These are phyloP conservation scores for Mythimna loreyi DNA, from an alignment of 2,888 invertebrate genomes.

Conservation along the genomic window DNA sequence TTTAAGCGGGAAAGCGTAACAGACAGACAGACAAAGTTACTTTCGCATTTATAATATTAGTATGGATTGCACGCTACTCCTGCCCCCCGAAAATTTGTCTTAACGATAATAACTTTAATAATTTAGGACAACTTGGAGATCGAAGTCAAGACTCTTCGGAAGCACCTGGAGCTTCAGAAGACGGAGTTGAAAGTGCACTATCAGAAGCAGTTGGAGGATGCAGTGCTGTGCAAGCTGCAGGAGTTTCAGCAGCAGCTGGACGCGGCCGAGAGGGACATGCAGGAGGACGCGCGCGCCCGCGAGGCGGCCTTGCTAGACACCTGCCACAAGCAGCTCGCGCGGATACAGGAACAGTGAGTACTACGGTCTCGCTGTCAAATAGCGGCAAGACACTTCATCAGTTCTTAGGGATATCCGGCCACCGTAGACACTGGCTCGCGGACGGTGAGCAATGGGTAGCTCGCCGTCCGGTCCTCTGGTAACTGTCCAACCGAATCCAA, in stretches of 20 bases:
- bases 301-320: constrained; percentile 93
- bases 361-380: not conserved
- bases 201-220: constrained; percentile 95
- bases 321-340: constrained; percentile 93
- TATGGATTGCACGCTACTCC: too few species aligned
- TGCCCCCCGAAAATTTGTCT: not conserved
- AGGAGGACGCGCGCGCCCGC: constrained; percentile 91
- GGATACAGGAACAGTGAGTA: constrained; percentile 91
- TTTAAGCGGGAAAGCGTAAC: too few species aligned
- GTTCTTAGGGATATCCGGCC: too few species aligned
- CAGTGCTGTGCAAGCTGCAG: constrained; percentile 94
- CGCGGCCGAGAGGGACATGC: constrained; percentile 92
- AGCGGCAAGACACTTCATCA: too few species aligned
- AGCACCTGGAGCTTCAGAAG: constrained; percentile 92
- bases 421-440: too few species aligned
- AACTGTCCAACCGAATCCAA: too few species aligned
- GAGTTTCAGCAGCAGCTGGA: constrained; percentile 95
- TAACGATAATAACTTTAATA: not conserved
- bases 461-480: too few species aligned
- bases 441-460: too few species aligned
- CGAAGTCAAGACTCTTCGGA: constrained; percentile 88
- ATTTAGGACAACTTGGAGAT: constrained; percentile 86
- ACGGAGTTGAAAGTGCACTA: constrained; percentile 93
- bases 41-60: too few species aligned
- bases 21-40: too few species aligned